Conservation (phyloP, 1,140 invertebrate genomes). For the Pogonognathellus flavescens region DNA sequence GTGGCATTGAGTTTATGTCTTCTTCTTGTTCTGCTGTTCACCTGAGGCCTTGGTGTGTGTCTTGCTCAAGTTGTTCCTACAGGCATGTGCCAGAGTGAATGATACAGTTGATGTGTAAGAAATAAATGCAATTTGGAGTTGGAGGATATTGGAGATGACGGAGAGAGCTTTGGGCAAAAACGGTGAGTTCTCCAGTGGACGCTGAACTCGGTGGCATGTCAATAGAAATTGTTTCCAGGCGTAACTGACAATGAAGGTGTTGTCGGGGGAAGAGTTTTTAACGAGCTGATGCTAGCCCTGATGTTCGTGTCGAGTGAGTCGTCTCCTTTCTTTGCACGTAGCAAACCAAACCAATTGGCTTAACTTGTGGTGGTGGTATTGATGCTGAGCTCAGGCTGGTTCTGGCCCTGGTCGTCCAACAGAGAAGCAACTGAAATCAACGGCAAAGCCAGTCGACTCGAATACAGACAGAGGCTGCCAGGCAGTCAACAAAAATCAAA, state of each 20-base stretch:
- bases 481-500: too few relatives aligned
- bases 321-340: neutral
- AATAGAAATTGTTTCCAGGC: neutral
- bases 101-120: neutral
- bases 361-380: conserved; percentile 29
- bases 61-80: neutral
- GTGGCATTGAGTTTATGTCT: neutral
- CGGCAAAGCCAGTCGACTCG: too few relatives aligned
- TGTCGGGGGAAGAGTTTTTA: conserved; percentile 29
- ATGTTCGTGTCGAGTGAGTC: neutral
- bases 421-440: too few relatives aligned
- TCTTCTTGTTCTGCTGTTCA: neutral
- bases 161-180: neutral
- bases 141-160: neutral
- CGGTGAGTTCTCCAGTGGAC: neutral
- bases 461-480: too few relatives aligned
- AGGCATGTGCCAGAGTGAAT: conserved; percentile 24
- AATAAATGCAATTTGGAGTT: neutral
- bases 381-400: too few relatives aligned
- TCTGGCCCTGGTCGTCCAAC: too few relatives aligned
- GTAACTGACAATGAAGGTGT: conserved; percentile 29
- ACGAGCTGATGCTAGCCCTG: neutral
- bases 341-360: conserved; percentile 18
- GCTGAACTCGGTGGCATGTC: conserved; percentile 18
- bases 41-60: neutral